A percentile compares a stretch with the other conserved stretches of the same genome.
Conservation (phyloP, 2,797 vertebrate genomes). For the Acanthurus tractus region DNA sequence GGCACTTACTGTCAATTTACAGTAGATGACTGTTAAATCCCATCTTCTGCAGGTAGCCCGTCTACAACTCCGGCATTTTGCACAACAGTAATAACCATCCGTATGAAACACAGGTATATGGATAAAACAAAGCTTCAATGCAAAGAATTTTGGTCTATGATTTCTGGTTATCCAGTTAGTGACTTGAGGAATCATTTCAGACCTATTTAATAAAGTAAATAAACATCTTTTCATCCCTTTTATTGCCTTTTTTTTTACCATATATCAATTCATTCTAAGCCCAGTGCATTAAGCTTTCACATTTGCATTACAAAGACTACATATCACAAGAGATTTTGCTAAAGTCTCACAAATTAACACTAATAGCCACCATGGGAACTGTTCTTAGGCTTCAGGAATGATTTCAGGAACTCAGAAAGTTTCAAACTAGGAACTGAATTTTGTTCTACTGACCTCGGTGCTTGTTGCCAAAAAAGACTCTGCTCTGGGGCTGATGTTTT, state of each 20-base stretch:
- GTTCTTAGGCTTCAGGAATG: background rate
- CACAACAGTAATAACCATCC: too few species aligned
- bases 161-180: too few species aligned
- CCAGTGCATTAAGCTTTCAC: background rate
- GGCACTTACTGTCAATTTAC: too few species aligned
- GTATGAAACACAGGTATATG: too few species aligned
- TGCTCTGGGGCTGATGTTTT: background rate
- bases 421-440: background rate
- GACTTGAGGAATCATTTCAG: too few species aligned
- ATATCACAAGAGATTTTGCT: background rate
- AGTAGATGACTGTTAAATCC: too few species aligned
- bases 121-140: too few species aligned
- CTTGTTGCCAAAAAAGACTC: background rate
- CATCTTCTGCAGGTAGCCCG: too few species aligned
- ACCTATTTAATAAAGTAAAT: conserved; percentile 10
- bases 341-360: background rate
- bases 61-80: too few species aligned
- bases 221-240: conserved; percentile 4
- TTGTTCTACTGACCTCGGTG: background rate
- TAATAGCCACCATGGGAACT: background rate
- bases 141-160: too few species aligned
- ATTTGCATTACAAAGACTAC: conserved; percentile 10
- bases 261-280: background rate
- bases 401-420: background rate
- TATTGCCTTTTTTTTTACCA: background rate